Base-by-base conservation (phyloP, 2,113 vertebrate species). In the Pangasianodon hypophthalmus region DNA sequence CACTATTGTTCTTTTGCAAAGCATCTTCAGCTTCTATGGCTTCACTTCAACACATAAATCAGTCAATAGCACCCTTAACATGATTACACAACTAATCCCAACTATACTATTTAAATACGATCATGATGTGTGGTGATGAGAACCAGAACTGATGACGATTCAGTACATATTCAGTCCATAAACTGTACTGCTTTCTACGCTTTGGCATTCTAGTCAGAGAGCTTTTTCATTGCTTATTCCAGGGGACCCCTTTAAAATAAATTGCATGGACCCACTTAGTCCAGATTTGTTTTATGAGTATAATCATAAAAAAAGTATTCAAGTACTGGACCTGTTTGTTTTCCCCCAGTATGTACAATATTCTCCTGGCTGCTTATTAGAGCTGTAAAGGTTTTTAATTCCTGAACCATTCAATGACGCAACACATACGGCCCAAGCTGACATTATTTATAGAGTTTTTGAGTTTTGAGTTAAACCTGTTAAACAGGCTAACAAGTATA, bases 21-120 rank as follows among this genome's bases (percentile, higher is more conserved):
- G 48, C 10, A 58, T 62, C 52, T 84, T 60, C 21, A 44, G 9
- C 60, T 44, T 84, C 82, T 84, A 62, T 62, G 32, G 54, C 16
- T 84, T 60, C 56, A 84, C 82, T 62, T 84, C 41, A 85, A 54
- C 69, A 60, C n/a, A 26, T 14, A 75, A 32, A n/a, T 46, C 81
- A 62, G 24, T 56, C 37, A 56, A 56, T 6, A 46, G 37, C 21
- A 73, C 62, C 8, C 18, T 11, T 4, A 5, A 21, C 18, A 41
- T 18, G 32, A 84, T 62, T 84, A 84, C 21, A 6, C 58, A 84
- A 62, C 58, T 7, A 60, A 16, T 44, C 56, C 56, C 62, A 58
- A 46, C 46, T 58, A 6, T 29, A 79, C 46, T 26, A 48, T 50
- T 48, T 29, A 79, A 48, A 48, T 50, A 50, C 1, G 11, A 2